phyloP scores from a whole-genome alignment of 2,888 invertebrate genomes.

The Eremobia ochroleuca region DNA sequence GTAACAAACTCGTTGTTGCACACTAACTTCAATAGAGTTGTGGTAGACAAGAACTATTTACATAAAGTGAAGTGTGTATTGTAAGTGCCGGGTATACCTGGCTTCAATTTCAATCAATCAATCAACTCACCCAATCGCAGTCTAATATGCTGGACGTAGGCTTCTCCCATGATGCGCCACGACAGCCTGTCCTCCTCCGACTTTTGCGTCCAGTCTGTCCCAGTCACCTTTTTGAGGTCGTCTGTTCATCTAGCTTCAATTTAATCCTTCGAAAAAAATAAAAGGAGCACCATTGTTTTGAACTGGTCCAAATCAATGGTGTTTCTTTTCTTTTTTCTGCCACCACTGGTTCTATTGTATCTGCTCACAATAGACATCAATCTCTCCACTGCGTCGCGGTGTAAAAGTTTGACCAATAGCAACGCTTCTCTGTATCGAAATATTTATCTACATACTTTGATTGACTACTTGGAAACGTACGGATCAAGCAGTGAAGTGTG shows the following conservation, averaged over 20 bases:
- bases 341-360: neutral
- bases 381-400: neutral
- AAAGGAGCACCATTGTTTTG: neutral
- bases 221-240: too few relatives aligned
- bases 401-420: slow-evolving; percentile 6
- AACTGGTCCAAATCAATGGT: neutral
- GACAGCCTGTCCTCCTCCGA: too few relatives aligned
- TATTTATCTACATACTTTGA: neutral
- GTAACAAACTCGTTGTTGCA: neutral
- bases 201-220: too few relatives aligned
- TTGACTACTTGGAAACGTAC: slow-evolving; percentile 16
- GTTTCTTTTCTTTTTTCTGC: neutral
- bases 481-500: slow-evolving; percentile 16
- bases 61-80: too few relatives aligned
- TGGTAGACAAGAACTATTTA: neutral
- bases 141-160: too few relatives aligned
- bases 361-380: neutral
- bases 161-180: too few relatives aligned
- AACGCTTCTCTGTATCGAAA: neutral
- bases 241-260: neutral
- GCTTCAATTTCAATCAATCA: too few relatives aligned
- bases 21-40: neutral
- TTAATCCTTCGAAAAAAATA: neutral
- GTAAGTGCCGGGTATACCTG: too few relatives aligned
- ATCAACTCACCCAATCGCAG: too few relatives aligned